Evolutionary conservation across 2,888 invertebrate species (phyloP).

Genomic region (Dryocosmus kuriphilus): DNA sequence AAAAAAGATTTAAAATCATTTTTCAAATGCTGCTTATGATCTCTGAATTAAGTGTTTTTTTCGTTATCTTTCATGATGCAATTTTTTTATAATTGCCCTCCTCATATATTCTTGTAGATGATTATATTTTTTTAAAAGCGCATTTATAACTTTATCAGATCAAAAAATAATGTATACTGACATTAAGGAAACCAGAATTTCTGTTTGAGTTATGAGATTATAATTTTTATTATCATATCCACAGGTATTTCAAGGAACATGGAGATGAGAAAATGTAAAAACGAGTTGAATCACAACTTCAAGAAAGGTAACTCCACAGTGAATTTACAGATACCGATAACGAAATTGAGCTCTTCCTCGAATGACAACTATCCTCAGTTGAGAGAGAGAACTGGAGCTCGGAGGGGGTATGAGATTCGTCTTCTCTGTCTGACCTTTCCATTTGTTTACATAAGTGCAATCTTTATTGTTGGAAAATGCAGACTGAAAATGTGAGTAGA

Average conservation of each 20-base stretch:
- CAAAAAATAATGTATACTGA: neutral
- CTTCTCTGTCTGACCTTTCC: neutral
- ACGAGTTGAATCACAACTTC: neutral
- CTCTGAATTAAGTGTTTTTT: too few species aligned
- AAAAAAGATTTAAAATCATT: too few species aligned
- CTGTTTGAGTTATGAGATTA: neutral
- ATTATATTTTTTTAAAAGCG: neutral
- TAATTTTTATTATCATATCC: conserved; percentile 9
- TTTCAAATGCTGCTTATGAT: too few species aligned
- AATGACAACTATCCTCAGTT: neutral
- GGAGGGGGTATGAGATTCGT: neutral
- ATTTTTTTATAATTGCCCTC: neutral
- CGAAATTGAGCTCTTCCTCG: neutral
- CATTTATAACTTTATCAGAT: neutral
- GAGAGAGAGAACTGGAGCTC: conserved; percentile 3
- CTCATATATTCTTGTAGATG: conserved; percentile 1
- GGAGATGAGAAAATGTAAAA: neutral
- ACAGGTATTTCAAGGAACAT: neutral
- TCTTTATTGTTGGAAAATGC: neutral
- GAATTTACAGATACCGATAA: neutral
- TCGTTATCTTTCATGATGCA: too few species aligned
- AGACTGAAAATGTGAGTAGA: conserved; percentile 6
- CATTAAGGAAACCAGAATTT: neutral
- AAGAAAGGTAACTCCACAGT: neutral
- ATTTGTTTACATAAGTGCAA: neutral